Conservation (phyloP, 2,113 vertebrate genomes). For the Gambusia affinis region DNA sequence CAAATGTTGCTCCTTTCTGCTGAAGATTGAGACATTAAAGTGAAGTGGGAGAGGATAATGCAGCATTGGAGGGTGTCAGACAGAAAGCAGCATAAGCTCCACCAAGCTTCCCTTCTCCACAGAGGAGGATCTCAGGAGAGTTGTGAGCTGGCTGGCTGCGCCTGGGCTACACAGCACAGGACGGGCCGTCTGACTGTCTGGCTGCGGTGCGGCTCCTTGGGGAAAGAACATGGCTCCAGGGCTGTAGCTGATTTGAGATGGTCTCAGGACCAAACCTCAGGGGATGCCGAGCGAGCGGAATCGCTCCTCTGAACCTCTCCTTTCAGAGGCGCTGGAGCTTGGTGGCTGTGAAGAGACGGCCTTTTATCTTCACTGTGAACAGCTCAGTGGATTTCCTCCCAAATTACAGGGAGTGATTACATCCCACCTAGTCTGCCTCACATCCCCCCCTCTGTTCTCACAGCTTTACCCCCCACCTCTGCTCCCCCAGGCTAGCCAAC, state of each 20-base stretch:
- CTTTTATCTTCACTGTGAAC: conserved; percentile 72
- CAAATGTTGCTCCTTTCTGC: conserved; percentile 17
- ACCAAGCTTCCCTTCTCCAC: conserved; percentile 62
- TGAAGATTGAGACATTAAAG: conserved; percentile 60
- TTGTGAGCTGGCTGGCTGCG: conserved; percentile 63
- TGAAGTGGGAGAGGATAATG: conserved; percentile 37
- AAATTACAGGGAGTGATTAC: conserved; percentile 78
- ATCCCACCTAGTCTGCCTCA: conserved; percentile 61
- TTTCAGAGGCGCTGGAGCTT: conserved; percentile 61
- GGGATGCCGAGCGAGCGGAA: conserved; percentile 65
- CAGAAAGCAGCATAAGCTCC: conserved; percentile 69
- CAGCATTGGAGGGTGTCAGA: conserved; percentile 58
- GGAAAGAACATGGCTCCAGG: conserved; percentile 76
- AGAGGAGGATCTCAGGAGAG: conserved; percentile 70
- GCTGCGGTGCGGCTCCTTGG: conserved; percentile 62
- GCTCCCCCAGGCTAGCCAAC: conserved; percentile 53
- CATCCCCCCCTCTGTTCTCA: conserved; percentile 19
- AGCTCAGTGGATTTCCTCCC: conserved; percentile 72
- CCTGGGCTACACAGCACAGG: conserved; percentile 58
- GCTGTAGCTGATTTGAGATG: conserved; percentile 72
- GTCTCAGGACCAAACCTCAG: conserved; percentile 68
- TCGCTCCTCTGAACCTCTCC: conserved; percentile 63
- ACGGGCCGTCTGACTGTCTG: conserved; percentile 71
- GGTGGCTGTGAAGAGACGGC: conserved; percentile 43
- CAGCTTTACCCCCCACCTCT: conserved; percentile 8